Percentiles rank a stretch among this genome's conserved stretches.
Conservation (phyloP, 2,888 invertebrate species). For the Muschampia plurimacula region DNA sequence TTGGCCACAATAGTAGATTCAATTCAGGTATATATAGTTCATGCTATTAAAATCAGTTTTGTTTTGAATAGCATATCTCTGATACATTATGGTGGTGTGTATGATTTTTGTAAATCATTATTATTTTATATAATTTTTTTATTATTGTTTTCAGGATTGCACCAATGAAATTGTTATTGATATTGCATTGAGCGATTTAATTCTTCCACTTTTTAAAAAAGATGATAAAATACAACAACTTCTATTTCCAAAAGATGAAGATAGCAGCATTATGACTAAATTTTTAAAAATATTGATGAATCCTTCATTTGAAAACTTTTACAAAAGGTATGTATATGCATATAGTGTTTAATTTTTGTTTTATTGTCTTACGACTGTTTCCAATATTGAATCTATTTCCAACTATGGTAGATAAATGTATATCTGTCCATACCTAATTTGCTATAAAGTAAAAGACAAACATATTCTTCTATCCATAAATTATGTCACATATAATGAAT, state of each 20-base stretch:
- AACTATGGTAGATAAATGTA: too few species aligned
- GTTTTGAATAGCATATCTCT: too few species aligned
- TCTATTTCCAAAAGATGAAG: constrained; percentile 49
- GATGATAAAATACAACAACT: constrained; percentile 53
- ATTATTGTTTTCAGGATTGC: constrained; percentile 31
- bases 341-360: constrained; percentile 40
- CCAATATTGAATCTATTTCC: not conserved
- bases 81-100: not conserved
- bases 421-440: too few species aligned
- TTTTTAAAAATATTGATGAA: constrained; percentile 52
- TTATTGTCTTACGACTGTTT: not conserved
- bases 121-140: not conserved
- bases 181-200: constrained; percentile 51
- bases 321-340: constrained; percentile 53
- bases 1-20: constrained; percentile 54
- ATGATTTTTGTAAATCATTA: not conserved
- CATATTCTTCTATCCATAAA: too few species aligned
- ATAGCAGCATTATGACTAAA: constrained; percentile 51
- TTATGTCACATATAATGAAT: too few species aligned
- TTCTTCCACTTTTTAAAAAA: constrained; percentile 51
- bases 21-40: constrained; percentile 56
- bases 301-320: constrained; percentile 50
- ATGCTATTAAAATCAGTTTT: not conserved
- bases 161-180: constrained; percentile 31
- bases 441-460: too few species aligned